A percentile compares a stretch with the other conserved stretches of the same genome.
Evolutionary conservation across 2,113 vertebrate species (phyloP).

Genomic region (Megaceryle maxima): DNA sequence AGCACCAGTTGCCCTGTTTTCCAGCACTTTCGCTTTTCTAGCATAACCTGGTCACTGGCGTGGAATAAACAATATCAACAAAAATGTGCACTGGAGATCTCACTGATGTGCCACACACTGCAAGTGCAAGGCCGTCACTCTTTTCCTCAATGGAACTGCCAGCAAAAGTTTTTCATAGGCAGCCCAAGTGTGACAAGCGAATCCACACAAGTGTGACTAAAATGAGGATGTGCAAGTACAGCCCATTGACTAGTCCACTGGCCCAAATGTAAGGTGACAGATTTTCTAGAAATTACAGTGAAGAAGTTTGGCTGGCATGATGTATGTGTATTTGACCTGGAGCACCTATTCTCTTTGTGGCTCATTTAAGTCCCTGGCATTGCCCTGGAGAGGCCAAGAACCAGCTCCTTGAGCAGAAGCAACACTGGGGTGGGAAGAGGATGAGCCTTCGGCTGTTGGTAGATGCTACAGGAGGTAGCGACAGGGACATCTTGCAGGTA

Average conservation of each 20-base stretch:
- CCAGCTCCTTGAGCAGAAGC: background rate
- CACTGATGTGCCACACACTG: accelerated
- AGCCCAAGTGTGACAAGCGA: background rate
- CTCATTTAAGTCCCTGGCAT: accelerated
- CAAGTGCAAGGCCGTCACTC: accelerated
- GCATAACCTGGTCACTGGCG: background rate
- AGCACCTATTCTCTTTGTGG: accelerated
- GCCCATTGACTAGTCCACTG: accelerated
- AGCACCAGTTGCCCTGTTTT: accelerated
- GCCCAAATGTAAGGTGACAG: no score
- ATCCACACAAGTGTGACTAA: accelerated
- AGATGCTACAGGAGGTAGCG: accelerated
- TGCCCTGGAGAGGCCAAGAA: accelerated
- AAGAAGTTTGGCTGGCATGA: background rate
- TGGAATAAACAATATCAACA: background rate
- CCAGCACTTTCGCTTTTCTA: background rate
- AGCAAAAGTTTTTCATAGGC: background rate
- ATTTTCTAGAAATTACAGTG: accelerated
- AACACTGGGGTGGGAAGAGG: accelerated
- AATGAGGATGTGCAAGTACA: background rate
- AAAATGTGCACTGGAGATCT: accelerated
- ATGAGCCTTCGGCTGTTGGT: accelerated
- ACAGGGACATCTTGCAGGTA: accelerated
- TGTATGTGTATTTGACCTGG: accelerated
- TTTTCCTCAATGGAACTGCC: background rate